Evolutionary conservation across 2,888 invertebrate genomes (phyloP).

Genomic region (Eristalis intricaria): DNA sequence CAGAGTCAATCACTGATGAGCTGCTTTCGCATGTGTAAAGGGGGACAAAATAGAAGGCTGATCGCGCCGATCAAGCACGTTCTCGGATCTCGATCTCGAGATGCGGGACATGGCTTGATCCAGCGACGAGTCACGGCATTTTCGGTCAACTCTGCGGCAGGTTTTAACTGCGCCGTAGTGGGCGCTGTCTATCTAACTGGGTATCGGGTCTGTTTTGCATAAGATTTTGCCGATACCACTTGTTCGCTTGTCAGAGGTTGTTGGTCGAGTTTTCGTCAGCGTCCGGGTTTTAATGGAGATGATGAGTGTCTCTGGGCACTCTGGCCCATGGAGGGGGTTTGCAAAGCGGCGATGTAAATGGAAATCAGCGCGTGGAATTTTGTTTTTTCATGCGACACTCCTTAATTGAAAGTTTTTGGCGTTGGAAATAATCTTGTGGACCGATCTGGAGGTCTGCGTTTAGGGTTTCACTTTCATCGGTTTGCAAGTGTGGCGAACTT

Average conservation of each 20-base stretch:
- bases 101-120: not conserved
- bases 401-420: slow-evolving; percentile 12
- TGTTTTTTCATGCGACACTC: not conserved
- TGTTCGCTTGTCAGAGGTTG: slow-evolving; percentile 12
- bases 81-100: not conserved
- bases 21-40: slow-evolving; percentile 35
- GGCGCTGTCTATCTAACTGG: slow-evolving; percentile 11
- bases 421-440: not conserved
- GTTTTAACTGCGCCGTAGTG: slow-evolving; percentile 36
- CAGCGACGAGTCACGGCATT: not conserved
- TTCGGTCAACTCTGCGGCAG: slow-evolving; percentile 12
- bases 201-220: slow-evolving; percentile 35
- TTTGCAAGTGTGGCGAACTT: not conserved
- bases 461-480: slow-evolving; percentile 1
- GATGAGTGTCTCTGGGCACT: not conserved
- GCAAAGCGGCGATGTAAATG: slow-evolving; percentile 15
- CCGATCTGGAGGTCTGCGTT: not conserved
- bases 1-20: slow-evolving; percentile 21
- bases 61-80: slow-evolving; percentile 22
- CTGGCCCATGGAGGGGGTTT: not conserved
- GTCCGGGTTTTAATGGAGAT: not conserved
- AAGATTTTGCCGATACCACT: slow-evolving; percentile 19
- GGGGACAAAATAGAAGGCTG: not conserved
- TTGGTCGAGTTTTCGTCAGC: slow-evolving; percentile 2
- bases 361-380: not conserved